Evolutionary conservation across 1,140 invertebrate species (phyloP), one percentile per base, ranked within the genome.

Genomic region (Polypedilum pembai): DNA sequence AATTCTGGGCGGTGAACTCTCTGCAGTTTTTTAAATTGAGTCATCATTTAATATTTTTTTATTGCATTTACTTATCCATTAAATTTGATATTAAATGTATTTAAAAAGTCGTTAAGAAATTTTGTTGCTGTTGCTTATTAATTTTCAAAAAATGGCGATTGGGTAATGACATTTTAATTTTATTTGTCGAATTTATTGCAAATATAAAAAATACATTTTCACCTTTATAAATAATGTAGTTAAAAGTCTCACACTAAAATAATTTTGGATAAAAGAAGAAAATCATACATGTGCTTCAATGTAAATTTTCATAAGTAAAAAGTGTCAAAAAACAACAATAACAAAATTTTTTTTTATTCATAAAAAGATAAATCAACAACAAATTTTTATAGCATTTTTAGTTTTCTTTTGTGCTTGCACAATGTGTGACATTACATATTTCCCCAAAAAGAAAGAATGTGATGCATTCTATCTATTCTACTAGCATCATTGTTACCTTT

Each of bases 341-440:
- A 33, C 24, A 33, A 33, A 33, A 5, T 33, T 33, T 33, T 5
- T 33, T 33, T 33, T 33, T 15, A 12, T 56, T 56, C n/a, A 12
- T 56, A 56, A 56, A 56, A 56, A 12, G 45, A 56, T 56, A 56
- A 56, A 56, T 56, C 45, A 56, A 56, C 12, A 56, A n/a, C 45
- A 8, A 33, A 33, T 33, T 33, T 33, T 33, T 33, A 33, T 33
- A 56, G 45, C 45, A 56, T 56, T 56, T 33, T 33, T 56, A 56
- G 12, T 3, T n/a, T n/a, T 56, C 45, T 56, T 56, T 56, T 56
- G n/a, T 56, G 12, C 45, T 56, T n/a, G n/a, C 45, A 56, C 45
- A 56, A n/a, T 56, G 45, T 56, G n/a, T 56, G 45, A 56, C 45
- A 56, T 56, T 56, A 56, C 45, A 56, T 56, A n/a, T n/a, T 56